phyloP scores from a whole-genome alignment of 2,888 invertebrate species.

The Periphyllus acericola region DNA sequence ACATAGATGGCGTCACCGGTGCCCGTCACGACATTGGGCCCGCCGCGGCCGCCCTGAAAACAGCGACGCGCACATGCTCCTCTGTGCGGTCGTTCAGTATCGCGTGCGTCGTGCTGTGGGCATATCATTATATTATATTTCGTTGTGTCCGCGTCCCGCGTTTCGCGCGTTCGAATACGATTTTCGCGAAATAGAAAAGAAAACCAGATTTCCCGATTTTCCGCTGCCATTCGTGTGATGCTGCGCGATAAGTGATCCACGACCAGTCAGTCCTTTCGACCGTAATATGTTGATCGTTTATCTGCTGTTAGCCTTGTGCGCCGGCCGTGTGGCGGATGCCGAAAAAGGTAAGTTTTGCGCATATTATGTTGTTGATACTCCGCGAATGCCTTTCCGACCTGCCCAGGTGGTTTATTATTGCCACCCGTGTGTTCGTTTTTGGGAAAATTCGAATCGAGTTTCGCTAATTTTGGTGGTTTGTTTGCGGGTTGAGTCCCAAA shows the following conservation, averaged over 20 bases:
- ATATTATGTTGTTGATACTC: not conserved
- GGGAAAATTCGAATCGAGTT: too few relatives aligned
- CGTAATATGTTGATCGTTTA: not conserved
- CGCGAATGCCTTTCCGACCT: too few relatives aligned
- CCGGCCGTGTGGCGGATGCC: slow-evolving; percentile 8
- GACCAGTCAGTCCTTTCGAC: not conserved
- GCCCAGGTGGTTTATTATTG: not conserved
- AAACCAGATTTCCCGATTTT: not conserved
- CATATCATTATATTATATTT: not conserved
- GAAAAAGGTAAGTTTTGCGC: slow-evolving; percentile 27
- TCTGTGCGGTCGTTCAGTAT: not conserved
- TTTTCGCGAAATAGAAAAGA: not conserved
- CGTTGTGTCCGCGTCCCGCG: not conserved
- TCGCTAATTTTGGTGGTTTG: not conserved
- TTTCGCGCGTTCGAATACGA: not conserved
- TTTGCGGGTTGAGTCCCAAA: not conserved
- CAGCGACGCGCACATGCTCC: slow-evolving; percentile 6
- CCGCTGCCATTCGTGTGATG: not conserved
- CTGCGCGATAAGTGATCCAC: too few relatives aligned
- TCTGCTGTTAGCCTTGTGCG: not conserved
- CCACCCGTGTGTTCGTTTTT: not conserved
- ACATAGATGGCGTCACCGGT: slow-evolving; percentile 18
- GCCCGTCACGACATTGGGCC: not conserved
- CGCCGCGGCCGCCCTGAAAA: not conserved
- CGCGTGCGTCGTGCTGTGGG: not conserved